Evolutionary conservation across 2,113 vertebrate genomes (phyloP).

Genomic region (Eurystomus gularis): DNA sequence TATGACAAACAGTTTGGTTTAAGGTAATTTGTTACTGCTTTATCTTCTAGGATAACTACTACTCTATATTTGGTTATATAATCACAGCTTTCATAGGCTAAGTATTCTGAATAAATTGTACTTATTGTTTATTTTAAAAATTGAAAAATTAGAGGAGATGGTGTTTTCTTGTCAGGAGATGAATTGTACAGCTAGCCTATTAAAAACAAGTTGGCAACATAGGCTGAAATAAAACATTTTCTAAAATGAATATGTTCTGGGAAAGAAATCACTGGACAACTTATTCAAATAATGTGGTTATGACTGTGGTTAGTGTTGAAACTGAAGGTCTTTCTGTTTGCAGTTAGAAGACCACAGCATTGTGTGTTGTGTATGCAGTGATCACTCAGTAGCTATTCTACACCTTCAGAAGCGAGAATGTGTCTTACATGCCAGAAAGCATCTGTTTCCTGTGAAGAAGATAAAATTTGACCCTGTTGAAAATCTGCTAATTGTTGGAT

Average conservation of each 20-base stretch:
- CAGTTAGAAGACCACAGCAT: constrained; percentile 64
- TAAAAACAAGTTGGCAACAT: background rate
- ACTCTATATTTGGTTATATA: background rate
- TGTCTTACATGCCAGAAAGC: constrained; percentile 77
- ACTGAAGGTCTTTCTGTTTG: background rate
- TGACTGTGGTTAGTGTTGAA: background rate
- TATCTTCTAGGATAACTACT: background rate
- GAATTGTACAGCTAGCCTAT: background rate
- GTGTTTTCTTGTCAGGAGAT: background rate
- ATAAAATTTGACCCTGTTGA: constrained; percentile 74
- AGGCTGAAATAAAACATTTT: background rate
- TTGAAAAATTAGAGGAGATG: background rate
- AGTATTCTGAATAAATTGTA: background rate
- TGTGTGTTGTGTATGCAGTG: constrained; percentile 75
- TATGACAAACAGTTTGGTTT: background rate
- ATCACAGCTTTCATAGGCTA: background rate
- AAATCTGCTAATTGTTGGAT: constrained; percentile 78
- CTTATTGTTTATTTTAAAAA: background rate
- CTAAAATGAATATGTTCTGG: background rate
- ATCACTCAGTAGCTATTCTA: constrained; percentile 76
- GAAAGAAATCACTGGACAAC: background rate
- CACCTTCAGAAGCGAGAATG: constrained; percentile 70
- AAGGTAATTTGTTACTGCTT: background rate
- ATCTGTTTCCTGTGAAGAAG: constrained; percentile 77
- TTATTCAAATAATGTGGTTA: background rate